phyloP scores from a whole-genome alignment of 2,113 vertebrate species.

The Coryphaenoides rupestris region DNA sequence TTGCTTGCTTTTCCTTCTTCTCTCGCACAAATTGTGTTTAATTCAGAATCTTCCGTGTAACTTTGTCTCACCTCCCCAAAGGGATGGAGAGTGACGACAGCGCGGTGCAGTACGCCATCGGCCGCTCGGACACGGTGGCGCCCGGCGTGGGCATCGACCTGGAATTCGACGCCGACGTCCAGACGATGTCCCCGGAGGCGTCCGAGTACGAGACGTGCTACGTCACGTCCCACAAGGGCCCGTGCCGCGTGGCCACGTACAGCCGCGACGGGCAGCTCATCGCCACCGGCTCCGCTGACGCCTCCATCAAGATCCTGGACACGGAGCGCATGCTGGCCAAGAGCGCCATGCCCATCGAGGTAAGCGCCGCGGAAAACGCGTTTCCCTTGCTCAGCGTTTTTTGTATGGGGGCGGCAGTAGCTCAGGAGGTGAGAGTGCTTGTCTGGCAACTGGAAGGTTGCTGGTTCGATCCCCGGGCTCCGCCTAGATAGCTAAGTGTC shows the following conservation, averaged over 20 bases:
- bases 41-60: neutral
- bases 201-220: slow-evolving; percentile 98
- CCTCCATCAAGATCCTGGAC: slow-evolving; percentile 97
- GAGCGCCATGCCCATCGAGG: slow-evolving; percentile 97
- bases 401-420: no score
- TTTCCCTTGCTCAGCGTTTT: no score
- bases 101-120: slow-evolving; percentile 94
- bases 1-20: neutral
- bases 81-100: slow-evolving; percentile 98
- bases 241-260: slow-evolving; percentile 90
- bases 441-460: no score
- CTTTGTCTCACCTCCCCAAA: slow-evolving; percentile 43
- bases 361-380: slow-evolving; percentile 42
- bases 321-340: slow-evolving; percentile 98
- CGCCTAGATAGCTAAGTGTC: no score
- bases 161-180: slow-evolving; percentile 95
- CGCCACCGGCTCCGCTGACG: slow-evolving; percentile 93
- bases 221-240: slow-evolving; percentile 96
- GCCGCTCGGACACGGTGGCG: slow-evolving; percentile 91
- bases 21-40: neutral
- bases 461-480: no score
- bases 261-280: slow-evolving; percentile 95
- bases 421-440: no score
- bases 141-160: slow-evolving; percentile 95
- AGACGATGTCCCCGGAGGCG: slow-evolving; percentile 97